These are phyloP conservation scores for Xiphophorus maculatus DNA, from an alignment of 2,113 vertebrate genomes.

Conservation along the genomic window DNA sequence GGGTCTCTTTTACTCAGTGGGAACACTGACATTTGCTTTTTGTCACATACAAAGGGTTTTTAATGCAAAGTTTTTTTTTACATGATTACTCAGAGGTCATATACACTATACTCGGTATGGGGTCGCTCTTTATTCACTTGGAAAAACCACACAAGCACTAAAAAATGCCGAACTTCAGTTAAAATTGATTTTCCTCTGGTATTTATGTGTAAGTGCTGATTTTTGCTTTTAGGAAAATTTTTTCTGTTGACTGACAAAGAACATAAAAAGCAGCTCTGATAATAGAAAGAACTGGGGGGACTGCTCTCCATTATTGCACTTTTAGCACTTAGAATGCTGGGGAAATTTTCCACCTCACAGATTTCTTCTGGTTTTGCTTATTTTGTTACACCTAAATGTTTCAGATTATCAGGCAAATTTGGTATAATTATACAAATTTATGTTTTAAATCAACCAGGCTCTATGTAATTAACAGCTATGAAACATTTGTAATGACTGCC, in stretches of 20 bases:
- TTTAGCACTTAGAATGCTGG: conserved; percentile 61
- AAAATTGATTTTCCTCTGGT: conserved; percentile 30
- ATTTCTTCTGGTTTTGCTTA: neutral
- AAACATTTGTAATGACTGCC: too few species aligned
- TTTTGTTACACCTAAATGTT: neutral
- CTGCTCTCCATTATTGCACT: conserved; percentile 50
- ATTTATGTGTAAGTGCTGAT: conserved; percentile 47
- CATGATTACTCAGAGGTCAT: conserved; percentile 58
- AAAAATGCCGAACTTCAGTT: conserved; percentile 54
- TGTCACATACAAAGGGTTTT: conserved; percentile 68
- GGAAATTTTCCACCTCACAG: neutral
- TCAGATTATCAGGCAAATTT: neutral
- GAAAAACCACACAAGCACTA: conserved; percentile 55
- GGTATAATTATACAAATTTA: neutral
- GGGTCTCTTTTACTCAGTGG: conserved; percentile 69
- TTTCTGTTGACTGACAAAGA: conserved; percentile 38
- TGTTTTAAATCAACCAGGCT: neutral
- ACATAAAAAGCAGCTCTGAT: conserved; percentile 34
- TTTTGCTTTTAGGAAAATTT: conserved; percentile 57
- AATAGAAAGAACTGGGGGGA: conserved; percentile 29
- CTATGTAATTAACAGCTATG: neutral
- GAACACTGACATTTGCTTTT: conserved; percentile 76
- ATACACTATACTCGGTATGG: conserved; percentile 48
- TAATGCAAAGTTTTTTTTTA: conserved; percentile 49
- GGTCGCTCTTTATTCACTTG: conserved; percentile 52